These are phyloP conservation scores for Potamarius usumacintae DNA, from an alignment of 2,113 vertebrate genomes.

Conservation along the genomic window DNA sequence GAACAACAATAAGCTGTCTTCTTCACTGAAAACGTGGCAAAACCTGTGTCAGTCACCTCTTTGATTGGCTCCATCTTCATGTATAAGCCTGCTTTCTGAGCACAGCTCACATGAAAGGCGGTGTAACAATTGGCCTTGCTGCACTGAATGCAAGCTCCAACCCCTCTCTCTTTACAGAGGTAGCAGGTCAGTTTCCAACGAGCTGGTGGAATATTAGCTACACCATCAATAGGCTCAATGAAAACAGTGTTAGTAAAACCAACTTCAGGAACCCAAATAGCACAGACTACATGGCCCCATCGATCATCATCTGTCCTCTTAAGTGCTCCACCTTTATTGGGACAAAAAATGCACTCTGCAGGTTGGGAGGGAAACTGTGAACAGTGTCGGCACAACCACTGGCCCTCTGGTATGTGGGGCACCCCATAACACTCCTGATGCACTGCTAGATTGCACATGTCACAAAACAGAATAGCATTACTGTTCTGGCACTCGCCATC, in stretches of 20 bases:
- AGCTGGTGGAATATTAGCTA: slow-evolving; percentile 93
- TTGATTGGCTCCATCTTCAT: slow-evolving; percentile 98
- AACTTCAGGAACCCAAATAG: slow-evolving; percentile 98
- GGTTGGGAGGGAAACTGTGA: slow-evolving; percentile 85
- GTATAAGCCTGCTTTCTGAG: slow-evolving; percentile 90
- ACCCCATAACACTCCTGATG: slow-evolving; percentile 99
- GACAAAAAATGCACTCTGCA: slow-evolving; percentile 93
- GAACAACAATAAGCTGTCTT: slow-evolving; percentile 94
- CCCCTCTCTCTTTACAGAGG: slow-evolving; percentile 95
- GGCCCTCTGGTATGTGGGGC: slow-evolving; percentile 96
- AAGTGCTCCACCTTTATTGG: slow-evolving; percentile 94
- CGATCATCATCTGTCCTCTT: slow-evolving; percentile 97
- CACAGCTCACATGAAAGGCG: slow-evolving; percentile 97
- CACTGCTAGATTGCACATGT: slow-evolving; percentile 95
- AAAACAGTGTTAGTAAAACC: slow-evolving; percentile 97
- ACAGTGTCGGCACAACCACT: slow-evolving; percentile 96
- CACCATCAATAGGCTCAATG: slow-evolving; percentile 97
- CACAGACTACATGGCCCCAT: slow-evolving; percentile 97
- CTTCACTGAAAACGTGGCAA: slow-evolving; percentile 88
- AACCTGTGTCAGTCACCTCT: slow-evolving; percentile 70
- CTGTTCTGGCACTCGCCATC: slow-evolving; percentile 97
- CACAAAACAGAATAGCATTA: slow-evolving; percentile 97
- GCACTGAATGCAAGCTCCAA: slow-evolving; percentile 96
- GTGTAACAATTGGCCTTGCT: slow-evolving; percentile 96
- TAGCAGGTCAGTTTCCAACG: slow-evolving; percentile 98